Conservation (phyloP, 2,797 vertebrate genomes). For the Takifugu ocellatus region DNA sequence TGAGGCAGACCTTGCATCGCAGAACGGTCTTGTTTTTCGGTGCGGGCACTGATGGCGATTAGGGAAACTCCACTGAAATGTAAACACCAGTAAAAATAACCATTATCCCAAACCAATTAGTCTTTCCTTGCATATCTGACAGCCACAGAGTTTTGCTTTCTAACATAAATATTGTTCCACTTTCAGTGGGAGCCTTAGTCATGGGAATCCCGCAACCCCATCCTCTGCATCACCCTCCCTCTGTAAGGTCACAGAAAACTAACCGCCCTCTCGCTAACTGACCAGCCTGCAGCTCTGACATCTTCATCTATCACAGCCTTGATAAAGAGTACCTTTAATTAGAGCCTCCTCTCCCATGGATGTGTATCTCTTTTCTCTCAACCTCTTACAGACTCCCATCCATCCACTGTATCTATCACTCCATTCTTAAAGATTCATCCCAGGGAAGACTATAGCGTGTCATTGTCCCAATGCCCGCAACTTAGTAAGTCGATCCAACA, state of each 20-base stretch:
- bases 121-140: constrained; percentile 49
- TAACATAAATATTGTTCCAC: constrained; percentile 69
- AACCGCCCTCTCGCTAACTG: constrained; percentile 18
- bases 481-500: constrained; percentile 79
- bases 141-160: constrained; percentile 45
- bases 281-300: constrained; percentile 45
- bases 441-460: constrained; percentile 61
- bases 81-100: constrained; percentile 49
- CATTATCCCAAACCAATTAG: constrained; percentile 49
- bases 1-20: constrained; percentile 9
- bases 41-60: constrained; percentile 19
- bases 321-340: constrained; percentile 78
- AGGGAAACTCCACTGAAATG: constrained; percentile 39
- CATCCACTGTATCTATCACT: constrained; percentile 29
- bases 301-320: constrained; percentile 72
- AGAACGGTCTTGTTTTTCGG: constrained; percentile 25
- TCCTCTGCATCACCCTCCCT: constrained; percentile 22
- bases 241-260: constrained; percentile 43
- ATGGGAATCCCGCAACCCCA: constrained; percentile 64
- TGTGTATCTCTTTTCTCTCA: constrained; percentile 58
- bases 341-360: constrained; percentile 49
- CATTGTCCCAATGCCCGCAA: constrained; percentile 62
- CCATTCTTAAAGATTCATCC: constrained; percentile 53
- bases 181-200: constrained; percentile 31
- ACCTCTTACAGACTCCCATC: constrained; percentile 57